Conservation (phyloP, 2,888 invertebrate genomes). For the Hirtodrosophila confusa region DNA sequence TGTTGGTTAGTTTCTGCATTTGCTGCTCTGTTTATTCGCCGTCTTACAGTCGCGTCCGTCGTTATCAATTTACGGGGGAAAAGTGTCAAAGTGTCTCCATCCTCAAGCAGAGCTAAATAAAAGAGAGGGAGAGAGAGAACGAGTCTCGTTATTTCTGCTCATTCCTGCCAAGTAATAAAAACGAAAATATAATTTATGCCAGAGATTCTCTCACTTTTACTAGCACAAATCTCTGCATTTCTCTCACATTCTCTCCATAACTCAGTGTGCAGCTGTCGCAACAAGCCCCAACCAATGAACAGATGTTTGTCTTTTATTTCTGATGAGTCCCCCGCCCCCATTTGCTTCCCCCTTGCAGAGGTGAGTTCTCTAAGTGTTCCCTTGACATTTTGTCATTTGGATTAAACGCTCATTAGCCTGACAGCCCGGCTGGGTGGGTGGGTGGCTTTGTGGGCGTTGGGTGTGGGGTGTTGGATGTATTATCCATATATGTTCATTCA, state of each 20-base stretch:
- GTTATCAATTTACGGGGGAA: slow-evolving; percentile 54
- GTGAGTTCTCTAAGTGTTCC: slow-evolving; percentile 51
- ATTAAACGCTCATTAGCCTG: slow-evolving; percentile 69
- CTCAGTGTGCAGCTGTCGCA: slow-evolving; percentile 33
- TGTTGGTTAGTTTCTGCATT: slow-evolving; percentile 43
- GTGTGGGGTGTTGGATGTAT: slow-evolving; percentile 12
- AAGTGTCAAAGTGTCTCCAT: slow-evolving; percentile 40
- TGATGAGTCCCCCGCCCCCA: slow-evolving; percentile 14
- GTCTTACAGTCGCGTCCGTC: slow-evolving; percentile 36
- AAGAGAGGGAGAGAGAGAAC: slow-evolving; percentile 3
- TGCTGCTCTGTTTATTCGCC: slow-evolving; percentile 61
- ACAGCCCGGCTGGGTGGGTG: slow-evolving; percentile 36
- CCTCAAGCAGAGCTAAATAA: slow-evolving; percentile 5
- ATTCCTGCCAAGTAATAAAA: slow-evolving; percentile 18
- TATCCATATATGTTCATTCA: background rate
- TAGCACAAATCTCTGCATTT: slow-evolving; percentile 10
- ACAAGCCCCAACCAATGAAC: slow-evolving; percentile 36
- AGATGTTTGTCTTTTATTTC: slow-evolving; percentile 67
- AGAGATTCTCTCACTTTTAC: slow-evolving; percentile 8
- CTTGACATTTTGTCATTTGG: slow-evolving; percentile 70
- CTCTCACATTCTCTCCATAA: slow-evolving; percentile 10
- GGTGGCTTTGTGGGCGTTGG: background rate
- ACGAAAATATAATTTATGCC: slow-evolving; percentile 25
- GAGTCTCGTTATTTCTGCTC: slow-evolving; percentile 10
- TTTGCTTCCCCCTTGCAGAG: slow-evolving; percentile 15